phyloP scores from a whole-genome alignment of 1,140 invertebrate species.

The Amphibalanus amphitrite region DNA sequence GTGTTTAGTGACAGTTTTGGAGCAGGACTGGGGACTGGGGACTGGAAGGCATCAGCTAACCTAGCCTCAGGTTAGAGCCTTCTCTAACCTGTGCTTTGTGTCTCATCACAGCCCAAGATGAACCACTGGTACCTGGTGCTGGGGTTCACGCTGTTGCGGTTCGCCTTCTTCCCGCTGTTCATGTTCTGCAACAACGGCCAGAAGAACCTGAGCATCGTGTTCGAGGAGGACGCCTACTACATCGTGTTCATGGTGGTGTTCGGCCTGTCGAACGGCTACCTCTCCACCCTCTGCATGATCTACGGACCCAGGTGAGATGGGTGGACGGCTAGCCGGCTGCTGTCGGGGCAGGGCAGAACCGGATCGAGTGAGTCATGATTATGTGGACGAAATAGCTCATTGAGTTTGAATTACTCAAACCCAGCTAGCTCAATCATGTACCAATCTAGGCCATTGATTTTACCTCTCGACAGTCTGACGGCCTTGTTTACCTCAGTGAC shows the following conservation, averaged over 20 bases:
- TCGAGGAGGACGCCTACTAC: conserved; percentile 61
- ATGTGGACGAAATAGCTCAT: too few relatives aligned
- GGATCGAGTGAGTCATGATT: too few relatives aligned
- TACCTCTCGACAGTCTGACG: too few relatives aligned
- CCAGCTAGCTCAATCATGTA: too few relatives aligned
- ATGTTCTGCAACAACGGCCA: conserved; percentile 75
- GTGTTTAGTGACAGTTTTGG: neutral
- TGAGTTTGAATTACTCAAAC: too few relatives aligned
- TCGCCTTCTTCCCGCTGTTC: conserved; percentile 56
- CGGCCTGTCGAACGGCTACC: conserved; percentile 72
- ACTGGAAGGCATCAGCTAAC: neutral
- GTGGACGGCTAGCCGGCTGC: too few relatives aligned
- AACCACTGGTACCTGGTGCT: neutral
- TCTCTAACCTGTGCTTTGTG: neutral
- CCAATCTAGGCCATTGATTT: too few relatives aligned
- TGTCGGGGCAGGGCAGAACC: too few relatives aligned
- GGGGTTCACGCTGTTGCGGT: conserved; percentile 3
- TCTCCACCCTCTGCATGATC: conserved; percentile 69
- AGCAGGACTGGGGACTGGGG: neutral
- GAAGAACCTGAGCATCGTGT: conserved; percentile 50
- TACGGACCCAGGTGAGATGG: conserved; percentile 57
- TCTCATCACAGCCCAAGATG: neutral
- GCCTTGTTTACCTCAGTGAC: too few relatives aligned
- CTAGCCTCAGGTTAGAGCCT: neutral
- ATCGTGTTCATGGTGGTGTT: conserved; percentile 64